Evolutionary conservation across 1,140 invertebrate genomes (phyloP).

Genomic region (Brachystomella parvula): DNA sequence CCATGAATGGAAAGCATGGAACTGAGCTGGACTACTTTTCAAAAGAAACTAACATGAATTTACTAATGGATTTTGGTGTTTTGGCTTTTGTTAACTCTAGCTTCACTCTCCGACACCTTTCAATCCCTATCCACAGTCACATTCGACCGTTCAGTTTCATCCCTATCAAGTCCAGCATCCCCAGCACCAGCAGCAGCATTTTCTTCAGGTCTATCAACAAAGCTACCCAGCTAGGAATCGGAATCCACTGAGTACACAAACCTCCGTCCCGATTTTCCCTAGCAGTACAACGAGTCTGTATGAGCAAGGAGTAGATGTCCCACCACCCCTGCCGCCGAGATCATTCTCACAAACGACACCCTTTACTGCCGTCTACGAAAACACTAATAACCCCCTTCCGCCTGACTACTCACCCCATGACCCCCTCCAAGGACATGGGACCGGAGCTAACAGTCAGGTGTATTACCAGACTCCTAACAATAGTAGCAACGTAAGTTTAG

Average conservation of each 20-base stretch:
- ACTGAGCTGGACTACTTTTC: not conserved
- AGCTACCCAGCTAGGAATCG: conserved; percentile 16
- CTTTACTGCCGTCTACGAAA: not conserved
- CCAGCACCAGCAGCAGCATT: conserved; percentile 3
- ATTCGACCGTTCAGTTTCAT: conserved; percentile 34
- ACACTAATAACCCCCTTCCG: conserved; percentile 11
- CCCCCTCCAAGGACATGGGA: conserved; percentile 10
- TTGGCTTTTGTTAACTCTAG: conserved; percentile 31
- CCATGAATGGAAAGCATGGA: too few species aligned
- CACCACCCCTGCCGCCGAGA: conserved; percentile 34
- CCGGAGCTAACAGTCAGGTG: not conserved
- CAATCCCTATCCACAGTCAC: conserved; percentile 30
- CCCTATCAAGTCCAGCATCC: conserved; percentile 12
- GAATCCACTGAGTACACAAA: conserved; percentile 34
- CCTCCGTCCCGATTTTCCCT: conserved; percentile 16
- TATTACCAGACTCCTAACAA: conserved; percentile 14
- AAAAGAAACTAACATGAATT: not conserved
- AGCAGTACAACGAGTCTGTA: conserved; percentile 22
- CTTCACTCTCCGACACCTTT: conserved; percentile 37
- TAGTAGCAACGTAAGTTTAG: conserved; percentile 30
- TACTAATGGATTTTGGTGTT: conserved; percentile 19
- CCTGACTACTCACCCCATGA: conserved; percentile 31
- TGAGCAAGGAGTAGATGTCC: conserved; percentile 22
- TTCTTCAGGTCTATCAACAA: not conserved
- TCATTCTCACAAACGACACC: conserved; percentile 21